Percentiles rank a stretch among this genome's conserved stretches.
Conservation (phyloP, 2,888 invertebrate species). For the Caenorhabditis becei region DNA sequence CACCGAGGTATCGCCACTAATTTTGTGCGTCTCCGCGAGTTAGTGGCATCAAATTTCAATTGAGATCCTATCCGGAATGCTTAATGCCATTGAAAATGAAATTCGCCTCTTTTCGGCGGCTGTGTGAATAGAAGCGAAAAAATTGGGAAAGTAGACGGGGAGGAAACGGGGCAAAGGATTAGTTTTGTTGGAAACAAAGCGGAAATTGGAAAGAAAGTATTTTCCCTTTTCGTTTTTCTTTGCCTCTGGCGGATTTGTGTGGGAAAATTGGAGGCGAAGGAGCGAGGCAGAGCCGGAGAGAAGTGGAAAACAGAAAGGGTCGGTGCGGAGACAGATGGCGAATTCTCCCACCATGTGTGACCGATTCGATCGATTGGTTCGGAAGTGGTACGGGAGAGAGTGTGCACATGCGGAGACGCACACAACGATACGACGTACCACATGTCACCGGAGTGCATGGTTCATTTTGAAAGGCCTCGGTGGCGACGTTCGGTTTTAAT, state of each 20-base stretch:
- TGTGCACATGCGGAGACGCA: not conserved
- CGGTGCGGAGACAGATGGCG: constrained; percentile 41
- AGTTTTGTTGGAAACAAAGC: constrained; percentile 24
- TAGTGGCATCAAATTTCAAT: constrained; percentile 9
- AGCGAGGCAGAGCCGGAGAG: constrained; percentile 1
- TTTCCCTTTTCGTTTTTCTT: constrained; percentile 8
- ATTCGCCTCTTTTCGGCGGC: not conserved
- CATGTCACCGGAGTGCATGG: not conserved
- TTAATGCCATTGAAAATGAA: no score
- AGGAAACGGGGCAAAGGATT: constrained; percentile 8
- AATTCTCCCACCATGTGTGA: constrained; percentile 34
- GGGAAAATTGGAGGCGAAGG: constrained; percentile 26
- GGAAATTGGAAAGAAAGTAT: constrained; percentile 23
- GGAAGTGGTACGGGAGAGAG: constrained; percentile 4
- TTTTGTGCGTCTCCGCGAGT: not conserved
- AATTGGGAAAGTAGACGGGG: constrained; percentile 6
- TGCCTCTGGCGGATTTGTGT: constrained; percentile 21
- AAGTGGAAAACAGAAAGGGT: constrained; percentile 17
- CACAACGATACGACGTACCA: not conserved
- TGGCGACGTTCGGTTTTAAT: not conserved
- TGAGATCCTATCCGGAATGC: not conserved
- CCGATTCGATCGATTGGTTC: constrained; percentile 8
- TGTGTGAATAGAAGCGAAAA: constrained; percentile 3
- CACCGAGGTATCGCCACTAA: not conserved
- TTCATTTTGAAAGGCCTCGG: not conserved